These are phyloP conservation scores for Molanna angustata DNA, from an alignment of 2,888 invertebrate species.

Conservation along the genomic window DNA sequence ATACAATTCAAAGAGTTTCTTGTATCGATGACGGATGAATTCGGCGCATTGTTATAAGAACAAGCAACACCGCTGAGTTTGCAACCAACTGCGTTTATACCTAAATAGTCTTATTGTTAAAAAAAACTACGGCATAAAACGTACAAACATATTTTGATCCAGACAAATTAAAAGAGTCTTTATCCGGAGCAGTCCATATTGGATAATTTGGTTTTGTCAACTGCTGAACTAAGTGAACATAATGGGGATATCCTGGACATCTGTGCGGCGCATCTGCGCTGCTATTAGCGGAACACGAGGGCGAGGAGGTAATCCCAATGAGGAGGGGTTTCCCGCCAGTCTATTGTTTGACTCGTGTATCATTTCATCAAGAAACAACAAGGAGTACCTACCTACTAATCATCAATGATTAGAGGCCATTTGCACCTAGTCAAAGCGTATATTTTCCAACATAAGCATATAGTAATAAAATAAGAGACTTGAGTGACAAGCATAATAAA, in stretches of 20 bases:
- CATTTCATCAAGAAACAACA: slow-evolving; percentile 19
- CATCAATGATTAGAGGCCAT: too few species aligned
- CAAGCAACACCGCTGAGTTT: too few species aligned
- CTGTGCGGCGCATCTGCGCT: slow-evolving; percentile 31
- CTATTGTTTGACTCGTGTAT: slow-evolving; percentile 14
- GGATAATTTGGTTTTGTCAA: slow-evolving; percentile 21
- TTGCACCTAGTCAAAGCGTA: too few species aligned
- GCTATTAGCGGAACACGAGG: neutral
- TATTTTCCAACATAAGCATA: too few species aligned
- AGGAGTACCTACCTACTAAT: too few species aligned
- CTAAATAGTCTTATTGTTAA: too few species aligned
- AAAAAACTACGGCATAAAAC: neutral
- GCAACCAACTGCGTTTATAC: too few species aligned
- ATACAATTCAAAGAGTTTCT: slow-evolving; percentile 10
- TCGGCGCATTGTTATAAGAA: slow-evolving; percentile 6
- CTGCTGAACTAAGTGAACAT: slow-evolving; percentile 30
- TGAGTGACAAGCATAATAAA: too few species aligned
- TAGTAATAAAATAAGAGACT: too few species aligned
- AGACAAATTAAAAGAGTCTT: slow-evolving; percentile 11
- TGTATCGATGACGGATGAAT: slow-evolving; percentile 12
- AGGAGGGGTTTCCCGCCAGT: slow-evolving; percentile 5
- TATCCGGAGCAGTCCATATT: slow-evolving; percentile 15
- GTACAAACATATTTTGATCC: neutral
- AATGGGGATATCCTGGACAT: slow-evolving; percentile 33
- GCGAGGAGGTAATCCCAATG: neutral